Evolutionary conservation across 2,888 invertebrate species (phyloP), one percentile per base, ranked within the genome.

Genomic region (Dryomyza anilis): DNA sequence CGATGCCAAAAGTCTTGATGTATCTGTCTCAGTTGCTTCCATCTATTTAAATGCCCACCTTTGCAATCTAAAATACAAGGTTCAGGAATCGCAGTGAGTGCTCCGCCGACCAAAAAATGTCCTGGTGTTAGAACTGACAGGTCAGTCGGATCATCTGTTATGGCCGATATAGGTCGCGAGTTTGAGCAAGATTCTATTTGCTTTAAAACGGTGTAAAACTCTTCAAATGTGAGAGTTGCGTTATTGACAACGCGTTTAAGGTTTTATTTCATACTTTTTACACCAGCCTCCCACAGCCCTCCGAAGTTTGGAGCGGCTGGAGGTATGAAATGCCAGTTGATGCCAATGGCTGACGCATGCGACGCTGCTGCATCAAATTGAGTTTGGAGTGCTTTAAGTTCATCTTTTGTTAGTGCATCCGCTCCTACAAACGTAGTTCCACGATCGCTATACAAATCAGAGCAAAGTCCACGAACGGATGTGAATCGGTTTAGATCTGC

Each of bases 81-180:
- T 29, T 65, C 63, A 8, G 65, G 58, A 12, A 46, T 55, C 8
- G 57, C 36, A 19, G 43, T 53, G 10, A 67, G 55, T n/a, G 65
- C 61, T 21, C 45, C 46, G 4, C 61, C 58, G 16, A 63, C 36
- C 25, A 64, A 46, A 33, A 62, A 67, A 45, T 67, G 64, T 1
- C 67, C 65, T 2, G 67, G 67, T n/a, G 69, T 65, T 3, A 69
- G n/a, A 0, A 55, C 65, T 1, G 52, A 39, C 7, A 68, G 16
- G 23, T 61, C 67, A n/a, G 21, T 25, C 2, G 55, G 55, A 30
- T 63, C 66, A 43, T 64, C 39, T 3, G 63, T 57, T 1, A 67
- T 3, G 3, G 68, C 64, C 21, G 27, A 12, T 50, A 62, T 6
- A 2, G 57, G 58, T 10, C 27, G 62, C 19, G 43, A 55, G 25